A percentile compares a stretch with the other conserved stretches of the same genome.
Evolutionary conservation across 2,113 vertebrate genomes (phyloP).

Genomic region (Copsychus sechellarum): DNA sequence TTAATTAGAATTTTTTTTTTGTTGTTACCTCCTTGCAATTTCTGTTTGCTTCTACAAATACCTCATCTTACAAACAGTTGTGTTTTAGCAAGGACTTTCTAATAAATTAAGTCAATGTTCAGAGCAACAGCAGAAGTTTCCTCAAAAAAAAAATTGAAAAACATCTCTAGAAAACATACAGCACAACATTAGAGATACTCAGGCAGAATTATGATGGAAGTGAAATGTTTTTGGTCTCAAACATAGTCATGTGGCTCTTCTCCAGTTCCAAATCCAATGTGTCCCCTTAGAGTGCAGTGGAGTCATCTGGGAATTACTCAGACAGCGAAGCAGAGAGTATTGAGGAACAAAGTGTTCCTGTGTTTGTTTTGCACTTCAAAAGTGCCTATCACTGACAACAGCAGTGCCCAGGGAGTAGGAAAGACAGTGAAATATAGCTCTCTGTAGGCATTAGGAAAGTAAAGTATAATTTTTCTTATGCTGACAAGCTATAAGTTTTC

Average conservation of each 20-base stretch:
- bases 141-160: neutral
- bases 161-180: neutral
- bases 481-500: neutral
- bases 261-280: neutral
- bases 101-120: neutral
- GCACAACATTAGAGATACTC: neutral
- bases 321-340: neutral
- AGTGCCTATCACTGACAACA: neutral
- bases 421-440: neutral
- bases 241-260: neutral
- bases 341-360: neutral
- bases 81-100: neutral
- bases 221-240: neutral
- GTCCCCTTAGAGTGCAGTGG: neutral
- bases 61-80: neutral
- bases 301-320: neutral
- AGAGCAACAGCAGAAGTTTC: neutral
- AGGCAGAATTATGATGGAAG: neutral
- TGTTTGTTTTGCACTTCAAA: conserved; percentile 20
- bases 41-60: neutral
- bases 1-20: neutral
- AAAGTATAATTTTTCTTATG: neutral
- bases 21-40: neutral
- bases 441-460: neutral
- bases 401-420: neutral